These are phyloP conservation scores for Argopecten irradians DNA, from an alignment of 1,140 invertebrate genomes.

Conservation along the genomic window DNA sequence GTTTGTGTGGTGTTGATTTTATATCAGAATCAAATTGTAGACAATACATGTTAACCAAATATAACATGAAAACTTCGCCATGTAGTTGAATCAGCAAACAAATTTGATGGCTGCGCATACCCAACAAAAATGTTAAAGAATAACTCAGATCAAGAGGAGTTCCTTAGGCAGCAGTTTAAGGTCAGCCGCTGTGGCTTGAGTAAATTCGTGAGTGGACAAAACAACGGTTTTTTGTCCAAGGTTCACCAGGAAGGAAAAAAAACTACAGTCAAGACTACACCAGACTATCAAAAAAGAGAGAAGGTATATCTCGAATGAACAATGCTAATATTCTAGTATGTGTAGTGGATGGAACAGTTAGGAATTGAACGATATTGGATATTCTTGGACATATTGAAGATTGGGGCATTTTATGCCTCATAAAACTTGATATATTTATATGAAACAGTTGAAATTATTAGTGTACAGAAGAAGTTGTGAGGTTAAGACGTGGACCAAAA, in stretches of 20 bases:
- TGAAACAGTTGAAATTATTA: too few species aligned
- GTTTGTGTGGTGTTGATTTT: too few species aligned
- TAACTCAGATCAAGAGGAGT: constrained; percentile 54
- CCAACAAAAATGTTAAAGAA: constrained; percentile 30
- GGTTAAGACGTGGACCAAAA: too few species aligned
- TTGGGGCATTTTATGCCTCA: too few species aligned
- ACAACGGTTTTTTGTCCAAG: too few species aligned
- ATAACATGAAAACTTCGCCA: constrained; percentile 68
- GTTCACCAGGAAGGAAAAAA: constrained; percentile 48
- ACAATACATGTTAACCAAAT: constrained; percentile 61
- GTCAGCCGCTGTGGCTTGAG: constrained; percentile 92
- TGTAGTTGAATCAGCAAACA: constrained; percentile 68
- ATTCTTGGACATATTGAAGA: too few species aligned
- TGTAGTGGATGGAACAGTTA: too few species aligned
- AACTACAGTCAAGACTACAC: constrained; percentile 46
- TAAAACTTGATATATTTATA: too few species aligned
- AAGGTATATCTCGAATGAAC: neutral
- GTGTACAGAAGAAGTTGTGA: too few species aligned
- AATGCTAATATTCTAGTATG: too few species aligned
- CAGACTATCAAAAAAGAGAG: constrained; percentile 35
- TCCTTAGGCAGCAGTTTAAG: constrained; percentile 85
- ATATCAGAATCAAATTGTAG: constrained; percentile 31
- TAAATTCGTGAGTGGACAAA: constrained; percentile 81
- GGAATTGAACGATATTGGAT: too few species aligned
- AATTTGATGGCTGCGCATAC: constrained; percentile 57